Percentiles rank a stretch among this genome's conserved stretches.
These are phyloP conservation scores for Pleuronectes platessa DNA, from an alignment of 2,113 vertebrate species.

Conservation along the genomic window DNA sequence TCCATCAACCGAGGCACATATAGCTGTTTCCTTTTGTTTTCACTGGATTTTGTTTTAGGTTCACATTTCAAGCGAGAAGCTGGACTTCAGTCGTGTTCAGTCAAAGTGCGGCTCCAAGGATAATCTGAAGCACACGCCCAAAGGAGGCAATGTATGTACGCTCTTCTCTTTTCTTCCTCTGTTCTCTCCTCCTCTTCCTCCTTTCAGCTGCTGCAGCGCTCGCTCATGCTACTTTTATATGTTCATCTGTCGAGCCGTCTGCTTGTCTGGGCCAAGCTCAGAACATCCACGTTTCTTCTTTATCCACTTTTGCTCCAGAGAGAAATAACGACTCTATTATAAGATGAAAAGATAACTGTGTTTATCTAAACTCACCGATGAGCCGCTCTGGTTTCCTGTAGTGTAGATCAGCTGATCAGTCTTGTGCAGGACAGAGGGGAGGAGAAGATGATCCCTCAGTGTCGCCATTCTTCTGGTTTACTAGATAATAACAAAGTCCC, in stretches of 20 bases:
- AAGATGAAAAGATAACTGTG: too few relatives aligned
- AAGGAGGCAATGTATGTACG: constrained; percentile 78
- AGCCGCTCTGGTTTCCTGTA: too few relatives aligned
- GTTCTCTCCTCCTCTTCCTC: constrained; percentile 3
- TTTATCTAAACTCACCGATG: too few relatives aligned
- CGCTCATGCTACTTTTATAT: constrained; percentile 25
- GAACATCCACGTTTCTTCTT: neutral
- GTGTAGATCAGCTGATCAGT: too few relatives aligned
- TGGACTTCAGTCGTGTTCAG: constrained; percentile 81
- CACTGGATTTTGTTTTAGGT: constrained; percentile 68
- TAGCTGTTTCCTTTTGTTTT: constrained; percentile 36
- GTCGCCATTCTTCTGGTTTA: neutral
- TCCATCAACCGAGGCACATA: constrained; percentile 51
- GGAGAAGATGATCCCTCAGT: neutral
- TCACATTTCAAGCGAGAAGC: constrained; percentile 71
- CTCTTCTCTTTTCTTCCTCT: constrained; percentile 1
- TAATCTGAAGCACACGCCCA: constrained; percentile 76
- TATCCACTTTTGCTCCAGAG: too few relatives aligned
- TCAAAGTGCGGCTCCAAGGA: constrained; percentile 93
- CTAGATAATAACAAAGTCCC: neutral
- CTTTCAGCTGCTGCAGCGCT: constrained; percentile 11
- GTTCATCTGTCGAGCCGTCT: constrained; percentile 20
- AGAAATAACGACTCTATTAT: too few relatives aligned
- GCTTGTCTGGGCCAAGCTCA: neutral
- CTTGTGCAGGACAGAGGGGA: too few relatives aligned